A percentile compares a stretch with the other conserved stretches of the same genome.
Evolutionary conservation across 2,797 vertebrate genomes (phyloP).

Genomic region (Chromobotia macracanthus): DNA sequence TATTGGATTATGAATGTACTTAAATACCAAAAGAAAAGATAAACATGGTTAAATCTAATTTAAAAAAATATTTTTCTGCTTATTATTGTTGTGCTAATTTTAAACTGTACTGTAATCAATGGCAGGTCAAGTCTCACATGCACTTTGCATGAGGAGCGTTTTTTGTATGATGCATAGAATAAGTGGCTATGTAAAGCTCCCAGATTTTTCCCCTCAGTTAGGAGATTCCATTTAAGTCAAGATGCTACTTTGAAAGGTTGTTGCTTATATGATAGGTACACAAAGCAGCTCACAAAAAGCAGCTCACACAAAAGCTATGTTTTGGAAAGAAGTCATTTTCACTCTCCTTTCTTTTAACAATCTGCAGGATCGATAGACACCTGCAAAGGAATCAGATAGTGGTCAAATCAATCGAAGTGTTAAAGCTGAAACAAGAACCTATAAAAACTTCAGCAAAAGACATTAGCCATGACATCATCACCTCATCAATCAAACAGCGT

Average conservation of each 20-base stretch:
- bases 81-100: not conserved
- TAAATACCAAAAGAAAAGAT: too few species aligned
- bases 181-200: too few species aligned
- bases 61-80: too few species aligned
- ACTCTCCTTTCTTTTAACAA: not conserved
- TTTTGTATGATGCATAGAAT: not conserved
- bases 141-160: too few species aligned
- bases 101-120: not conserved
- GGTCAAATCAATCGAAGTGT: not conserved
- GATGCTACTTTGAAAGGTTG: not conserved
- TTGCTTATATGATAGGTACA: not conserved
- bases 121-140: too few species aligned
- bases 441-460: conserved; percentile 16
- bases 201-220: not conserved
- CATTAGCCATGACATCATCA: not conserved
- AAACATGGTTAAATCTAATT: too few species aligned
- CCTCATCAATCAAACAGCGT: conserved; percentile 15
- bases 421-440: conserved; percentile 6
- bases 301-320: not conserved
- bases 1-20: too few species aligned
- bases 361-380: not conserved
- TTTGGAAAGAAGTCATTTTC: not conserved
- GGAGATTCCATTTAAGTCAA: not conserved
- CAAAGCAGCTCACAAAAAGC: not conserved
- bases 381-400: not conserved